Base-by-base conservation (phyloP, 2,113 vertebrate genomes). In the Oplegnathus fasciatus region DNA sequence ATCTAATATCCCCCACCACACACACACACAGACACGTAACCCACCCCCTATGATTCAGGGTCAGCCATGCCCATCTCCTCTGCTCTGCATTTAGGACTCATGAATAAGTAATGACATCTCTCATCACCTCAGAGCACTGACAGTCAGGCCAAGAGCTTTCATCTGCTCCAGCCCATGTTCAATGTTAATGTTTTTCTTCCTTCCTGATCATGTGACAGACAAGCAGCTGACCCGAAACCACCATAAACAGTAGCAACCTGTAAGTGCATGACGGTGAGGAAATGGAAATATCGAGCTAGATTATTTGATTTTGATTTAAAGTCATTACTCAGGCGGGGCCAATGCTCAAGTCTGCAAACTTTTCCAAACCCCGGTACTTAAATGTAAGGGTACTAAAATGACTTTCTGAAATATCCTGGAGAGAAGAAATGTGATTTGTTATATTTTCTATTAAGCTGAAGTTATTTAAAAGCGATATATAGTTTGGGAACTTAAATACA, bases 181-280 rank as follows among this genome's bases (percentile, higher is more conserved):
- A 91, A 93, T 91, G 92, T 95, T 95, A 93, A 95, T 95, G 93
- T 95, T 95, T 91, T 94, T 81, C 91, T 91, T 93, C 94, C 91
- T 80, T 82, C 89, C 88, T 93, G 93, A 92, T 94, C 93, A 93
- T 93, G 92, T 94, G 93, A 95, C 93, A 90, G 94, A 95, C 93
- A 95, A 93, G 94, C 89, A 93, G 94, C 89, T 95, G 94, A 95
- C 93, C 94, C 91, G 92, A 92, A 94, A 93, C 93, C 92, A 79
- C 83, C 89, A 86, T 69, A 88, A 93, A 93, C 90, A 93, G 80
- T 52, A 40, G 83, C 86, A 75, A 88, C 86, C 88, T 89, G 88
- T 90, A 87, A 82, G 78, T 78, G 86, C 87, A 85, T 81, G 70
- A 86, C 67, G 50, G 85, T 86, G 82, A 86, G 69, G 83, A 91